Conservation (phyloP, 1,140 invertebrate genomes). For the Leguminivora glycinivorella region DNA sequence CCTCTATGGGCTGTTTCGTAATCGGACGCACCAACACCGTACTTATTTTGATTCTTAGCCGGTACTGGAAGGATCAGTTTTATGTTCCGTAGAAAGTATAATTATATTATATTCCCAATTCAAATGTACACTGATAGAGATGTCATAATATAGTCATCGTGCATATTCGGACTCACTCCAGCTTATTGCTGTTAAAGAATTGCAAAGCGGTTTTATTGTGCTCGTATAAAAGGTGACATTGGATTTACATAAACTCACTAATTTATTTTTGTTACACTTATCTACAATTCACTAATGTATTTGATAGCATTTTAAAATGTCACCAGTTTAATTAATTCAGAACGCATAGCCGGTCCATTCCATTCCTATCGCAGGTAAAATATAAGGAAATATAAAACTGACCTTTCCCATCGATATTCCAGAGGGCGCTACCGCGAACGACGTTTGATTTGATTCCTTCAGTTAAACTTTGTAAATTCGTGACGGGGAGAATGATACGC, state of each 20-base stretch:
- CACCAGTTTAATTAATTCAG: slow-evolving; percentile 17
- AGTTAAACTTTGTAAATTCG: too few relatives aligned
- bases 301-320: slow-evolving; percentile 21
- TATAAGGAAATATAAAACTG: slow-evolving; percentile 40
- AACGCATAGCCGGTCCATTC: neutral
- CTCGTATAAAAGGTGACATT: neutral
- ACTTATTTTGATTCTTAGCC: neutral
- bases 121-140: too few relatives aligned
- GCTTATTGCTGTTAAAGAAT: too few relatives aligned
- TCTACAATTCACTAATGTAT: neutral
- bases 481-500: too few relatives aligned
- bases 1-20: neutral
- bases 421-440: too few relatives aligned
- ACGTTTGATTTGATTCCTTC: too few relatives aligned
- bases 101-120: too few relatives aligned
- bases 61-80: too few relatives aligned
- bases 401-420: slow-evolving; percentile 51
- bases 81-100: too few relatives aligned
- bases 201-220: too few relatives aligned
- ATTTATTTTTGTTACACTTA: neutral
- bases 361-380: neutral
- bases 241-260: neutral
- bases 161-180: too few relatives aligned
- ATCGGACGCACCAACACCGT: neutral
- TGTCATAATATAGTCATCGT: too few relatives aligned